A percentile compares a stretch with the other conserved stretches of the same genome.
phyloP scores from a whole-genome alignment of 2,797 vertebrate genomes.

The Cryptoblepharus egeriae region DNA sequence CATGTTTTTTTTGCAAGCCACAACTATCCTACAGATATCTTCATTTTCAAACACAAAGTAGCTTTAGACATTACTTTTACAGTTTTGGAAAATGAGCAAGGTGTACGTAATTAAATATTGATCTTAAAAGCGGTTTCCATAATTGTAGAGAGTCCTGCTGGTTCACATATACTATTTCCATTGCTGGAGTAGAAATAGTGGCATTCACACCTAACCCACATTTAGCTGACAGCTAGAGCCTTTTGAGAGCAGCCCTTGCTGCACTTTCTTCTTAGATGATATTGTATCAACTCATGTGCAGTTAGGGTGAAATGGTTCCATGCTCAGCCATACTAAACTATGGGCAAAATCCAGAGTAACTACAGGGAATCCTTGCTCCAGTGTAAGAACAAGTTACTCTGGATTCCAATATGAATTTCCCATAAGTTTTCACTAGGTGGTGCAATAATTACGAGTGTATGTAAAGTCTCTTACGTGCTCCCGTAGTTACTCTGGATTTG shows the following conservation, averaged over 20 bases:
- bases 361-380: no score
- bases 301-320: constrained; percentile 57
- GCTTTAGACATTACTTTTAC: constrained; percentile 51
- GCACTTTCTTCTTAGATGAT: constrained; percentile 60
- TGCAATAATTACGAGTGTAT: no score
- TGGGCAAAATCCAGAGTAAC: no score
- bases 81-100: neutral
- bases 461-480: no score
- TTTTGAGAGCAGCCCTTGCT: constrained; percentile 65
- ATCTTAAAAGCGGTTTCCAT: neutral
- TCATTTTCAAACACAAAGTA: constrained; percentile 28
- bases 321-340: neutral
- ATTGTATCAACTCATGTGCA: constrained; percentile 60
- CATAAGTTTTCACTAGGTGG: no score
- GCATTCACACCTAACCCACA: constrained; percentile 28
- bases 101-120: neutral
- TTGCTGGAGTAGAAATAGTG: neutral
- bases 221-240: constrained; percentile 61
- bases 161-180: neutral
- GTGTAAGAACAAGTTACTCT: no score
- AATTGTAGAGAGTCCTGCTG: neutral
- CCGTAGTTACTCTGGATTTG: no score
- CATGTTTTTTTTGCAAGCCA: constrained; percentile 31
- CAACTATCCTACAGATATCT: constrained; percentile 42
- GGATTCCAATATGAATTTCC: no score